phyloP scores from a whole-genome alignment of 2,797 vertebrate species.

The Orientallactaga sibirica region DNA sequence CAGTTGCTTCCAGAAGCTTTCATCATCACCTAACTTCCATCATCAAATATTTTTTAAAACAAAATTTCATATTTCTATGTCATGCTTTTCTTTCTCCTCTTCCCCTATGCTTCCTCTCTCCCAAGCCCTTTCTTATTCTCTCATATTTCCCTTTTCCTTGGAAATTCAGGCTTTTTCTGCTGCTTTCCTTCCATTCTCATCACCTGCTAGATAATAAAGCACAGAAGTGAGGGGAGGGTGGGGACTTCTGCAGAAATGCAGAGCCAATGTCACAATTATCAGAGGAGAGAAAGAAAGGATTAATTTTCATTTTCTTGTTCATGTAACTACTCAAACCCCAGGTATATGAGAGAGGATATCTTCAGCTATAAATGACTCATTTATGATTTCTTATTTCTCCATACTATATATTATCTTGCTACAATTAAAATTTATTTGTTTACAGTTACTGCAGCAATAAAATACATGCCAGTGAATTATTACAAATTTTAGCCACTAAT shows the following conservation, averaged over 20 bases:
- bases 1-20: conserved; percentile 26
- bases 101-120: too few relatives aligned
- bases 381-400: neutral
- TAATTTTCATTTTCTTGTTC: neutral
- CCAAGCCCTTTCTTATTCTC: neutral
- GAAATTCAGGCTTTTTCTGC: neutral
- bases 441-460: conserved; percentile 30
- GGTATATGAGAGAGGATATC: neutral
- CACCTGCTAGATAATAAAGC: neutral
- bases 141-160: neutral
- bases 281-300: neutral
- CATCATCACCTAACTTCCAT: neutral
- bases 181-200: neutral
- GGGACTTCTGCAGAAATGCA: neutral
- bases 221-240: neutral
- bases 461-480: conserved; percentile 16
- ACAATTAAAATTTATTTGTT: conserved; percentile 45
- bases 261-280: neutral
- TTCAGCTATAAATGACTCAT: neutral
- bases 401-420: neutral
- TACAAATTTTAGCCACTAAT: conserved; percentile 22
- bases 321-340: neutral
- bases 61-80: neutral
- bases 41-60: neutral
- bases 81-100: neutral